A percentile compares a stretch with the other conserved stretches of the same genome.
Evolutionary conservation across 2,888 invertebrate species (phyloP).

Genomic region (Cyaniris semiargus): DNA sequence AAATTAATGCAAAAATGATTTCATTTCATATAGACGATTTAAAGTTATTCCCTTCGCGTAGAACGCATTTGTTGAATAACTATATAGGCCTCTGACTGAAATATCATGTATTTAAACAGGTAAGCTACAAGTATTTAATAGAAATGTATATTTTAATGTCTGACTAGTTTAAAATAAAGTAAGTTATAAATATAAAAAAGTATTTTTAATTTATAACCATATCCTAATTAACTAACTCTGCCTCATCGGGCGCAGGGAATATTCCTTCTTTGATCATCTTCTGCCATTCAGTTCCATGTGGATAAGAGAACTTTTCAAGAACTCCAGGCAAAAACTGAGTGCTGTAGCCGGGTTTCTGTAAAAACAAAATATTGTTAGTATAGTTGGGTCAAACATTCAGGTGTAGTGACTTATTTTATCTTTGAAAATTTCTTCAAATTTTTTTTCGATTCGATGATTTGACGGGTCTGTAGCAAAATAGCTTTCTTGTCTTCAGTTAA

Average conservation of each 20-base stretch:
- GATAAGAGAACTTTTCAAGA: slow-evolving; percentile 86
- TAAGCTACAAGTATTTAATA: slow-evolving; percentile 11
- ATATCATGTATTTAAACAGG: slow-evolving; percentile 12
- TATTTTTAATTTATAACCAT: slow-evolving; percentile 40
- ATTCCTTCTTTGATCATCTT: slow-evolving; percentile 82
- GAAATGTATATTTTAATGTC: slow-evolving; percentile 27
- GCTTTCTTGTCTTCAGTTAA: too few species aligned
- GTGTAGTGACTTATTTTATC: too few species aligned
- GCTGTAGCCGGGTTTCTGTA: slow-evolving; percentile 88
- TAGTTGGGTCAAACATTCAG: too few species aligned
- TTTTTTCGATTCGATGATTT: too few species aligned
- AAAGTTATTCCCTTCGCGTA: neutral
- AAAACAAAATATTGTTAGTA: slow-evolving; percentile 42
- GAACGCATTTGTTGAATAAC: neutral
- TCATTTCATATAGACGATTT: neutral
- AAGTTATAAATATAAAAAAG: slow-evolving; percentile 23
- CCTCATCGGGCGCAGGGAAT: slow-evolving; percentile 76
- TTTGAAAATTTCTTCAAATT: too few species aligned
- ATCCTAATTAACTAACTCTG: slow-evolving; percentile 59
- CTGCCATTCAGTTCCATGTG: slow-evolving; percentile 89
- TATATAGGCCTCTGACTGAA: neutral
- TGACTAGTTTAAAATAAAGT: slow-evolving; percentile 11
- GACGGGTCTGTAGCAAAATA: too few species aligned
- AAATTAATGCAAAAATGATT: too few species aligned
- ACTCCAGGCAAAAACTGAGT: slow-evolving; percentile 87